phyloP scores from a whole-genome alignment of 2,888 invertebrate genomes.

The Tyria jacobaeae region DNA sequence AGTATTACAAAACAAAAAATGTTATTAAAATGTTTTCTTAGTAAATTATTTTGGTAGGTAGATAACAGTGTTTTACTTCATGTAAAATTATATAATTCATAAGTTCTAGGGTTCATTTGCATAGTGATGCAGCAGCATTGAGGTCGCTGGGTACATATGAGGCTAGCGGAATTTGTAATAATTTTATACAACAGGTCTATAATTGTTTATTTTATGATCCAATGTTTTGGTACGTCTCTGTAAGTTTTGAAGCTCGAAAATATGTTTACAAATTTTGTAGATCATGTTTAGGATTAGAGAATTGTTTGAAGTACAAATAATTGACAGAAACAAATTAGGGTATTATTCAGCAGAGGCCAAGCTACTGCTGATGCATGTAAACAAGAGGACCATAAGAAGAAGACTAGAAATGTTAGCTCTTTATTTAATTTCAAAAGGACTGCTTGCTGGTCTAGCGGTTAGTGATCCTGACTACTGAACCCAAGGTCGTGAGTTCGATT shows the following conservation, averaged over 20 bases:
- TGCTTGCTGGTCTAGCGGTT: no score
- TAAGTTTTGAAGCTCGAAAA: neutral
- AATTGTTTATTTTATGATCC: neutral
- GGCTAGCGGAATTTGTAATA: neutral
- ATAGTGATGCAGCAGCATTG: neutral
- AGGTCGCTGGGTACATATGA: neutral
- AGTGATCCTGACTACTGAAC: no score
- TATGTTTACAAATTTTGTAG: neutral
- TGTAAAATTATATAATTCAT: constrained; percentile 12
- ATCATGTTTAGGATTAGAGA: no score
- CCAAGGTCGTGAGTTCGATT: no score
- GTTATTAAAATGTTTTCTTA: constrained; percentile 4
- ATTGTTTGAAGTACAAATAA: no score
- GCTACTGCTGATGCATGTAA: no score
- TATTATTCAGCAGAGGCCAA: no score
- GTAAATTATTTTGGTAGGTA: constrained; percentile 14
- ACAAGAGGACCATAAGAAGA: no score
- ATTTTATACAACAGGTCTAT: neutral
- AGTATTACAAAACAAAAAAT: constrained; percentile 1
- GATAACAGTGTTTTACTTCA: constrained; percentile 9
- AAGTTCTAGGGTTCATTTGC: constrained; percentile 7
- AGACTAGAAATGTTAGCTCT: no score
- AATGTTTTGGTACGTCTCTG: neutral
- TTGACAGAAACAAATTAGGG: no score
- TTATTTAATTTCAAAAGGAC: no score